Base-by-base conservation (phyloP, 2,797 vertebrate genomes). In the Acrossocheilus wenchowensis region DNA sequence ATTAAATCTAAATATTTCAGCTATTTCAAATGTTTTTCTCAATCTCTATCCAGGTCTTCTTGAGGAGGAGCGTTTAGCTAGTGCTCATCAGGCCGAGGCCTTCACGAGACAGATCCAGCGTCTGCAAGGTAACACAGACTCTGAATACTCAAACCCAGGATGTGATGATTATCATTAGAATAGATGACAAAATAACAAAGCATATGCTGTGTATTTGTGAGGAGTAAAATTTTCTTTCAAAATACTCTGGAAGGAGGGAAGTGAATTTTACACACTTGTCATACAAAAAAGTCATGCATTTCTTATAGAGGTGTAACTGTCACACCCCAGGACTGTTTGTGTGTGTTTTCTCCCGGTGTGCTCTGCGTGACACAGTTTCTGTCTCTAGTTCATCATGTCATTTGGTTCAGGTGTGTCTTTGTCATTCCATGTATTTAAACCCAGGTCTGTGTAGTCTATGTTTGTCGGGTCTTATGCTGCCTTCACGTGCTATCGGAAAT, bases 21-120 rank as follows among this genome's bases (percentile, higher is more conserved):
- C 54, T 21, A 30, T 43, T n/a, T n/a, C n/a, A 48, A 6, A 5
- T 78, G 21, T 36, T 4, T 73, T 73, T 79, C 26, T 6, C 11
- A 23, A 26, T 60, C 0, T 30, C 12, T 7, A 3, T 50, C 41
- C 93, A 98, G 97, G 97, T 77, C 94, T 97, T 89, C 79, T 98
- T 91, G 97, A 98, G 86, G 97, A 97, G 43, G 97, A 98, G 89
- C 96, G 97, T 62, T 87, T 98, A 91, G 95, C 96, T 43, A 96
- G 96, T 0, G 97, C 97, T 15, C 97, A 97, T 92, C 97, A 98
- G 91, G 97, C 97, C 0, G 97, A 98, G 89, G 94, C 96, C 86
- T 98, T 98, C 94, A 96, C 96, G 39, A 96, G 97, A 50, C 96
- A 97, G 91, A 97, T 98, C 91, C 97, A 97, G 93, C 94, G 95